Evolutionary conservation across 2,888 invertebrate genomes (phyloP), one percentile per base, ranked within the genome.

Genomic region (Prosapia bicincta): DNA sequence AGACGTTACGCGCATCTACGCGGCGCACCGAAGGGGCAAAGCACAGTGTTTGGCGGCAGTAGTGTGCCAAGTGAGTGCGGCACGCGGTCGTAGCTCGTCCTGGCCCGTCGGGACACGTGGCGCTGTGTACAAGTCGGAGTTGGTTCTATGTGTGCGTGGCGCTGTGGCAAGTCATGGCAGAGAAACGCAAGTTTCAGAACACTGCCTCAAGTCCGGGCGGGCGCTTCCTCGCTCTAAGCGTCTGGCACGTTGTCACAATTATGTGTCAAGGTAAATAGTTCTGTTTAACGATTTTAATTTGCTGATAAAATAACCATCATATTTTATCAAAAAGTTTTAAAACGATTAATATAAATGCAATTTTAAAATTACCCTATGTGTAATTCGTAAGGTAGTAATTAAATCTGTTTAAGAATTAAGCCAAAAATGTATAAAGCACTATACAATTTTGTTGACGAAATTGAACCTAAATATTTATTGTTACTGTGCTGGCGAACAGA

Each of bases 231-330:
- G 30, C 72, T 1, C 24, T 25, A 9, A 66, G 66, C 66, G 65
- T 72, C 20, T 5, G 66, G 23, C 67, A 72, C 26, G 32, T 72
- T 2, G 66, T 72, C 66, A 72, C 32, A 3, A 28, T 72, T 38
- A 72, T 72, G 72, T 72, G 72, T 25, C 72, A 72, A 66, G 72
- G 72, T 72, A 30, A 20, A 65, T n/a, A n/a, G n/a, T n/a, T n/a
- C n/a, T n/a, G n/a, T n/a, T n/a, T n/a, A n/a, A n/a, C n/a, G n/a
- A n/a, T n/a, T n/a, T n/a, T n/a, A n/a, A n/a, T n/a, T n/a, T n/a
- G n/a, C n/a, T n/a, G n/a, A n/a, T n/a, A n/a, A n/a, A n/a, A n/a
- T n/a, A n/a, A n/a, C n/a, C n/a, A n/a, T n/a, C n/a, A n/a, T n/a
- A n/a, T n/a, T n/a, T n/a, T n/a, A n/a, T n/a, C n/a, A n/a, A n/a